Evolutionary conservation across 2,888 invertebrate genomes (phyloP).

Genomic region (Chrysodeixis includens): DNA sequence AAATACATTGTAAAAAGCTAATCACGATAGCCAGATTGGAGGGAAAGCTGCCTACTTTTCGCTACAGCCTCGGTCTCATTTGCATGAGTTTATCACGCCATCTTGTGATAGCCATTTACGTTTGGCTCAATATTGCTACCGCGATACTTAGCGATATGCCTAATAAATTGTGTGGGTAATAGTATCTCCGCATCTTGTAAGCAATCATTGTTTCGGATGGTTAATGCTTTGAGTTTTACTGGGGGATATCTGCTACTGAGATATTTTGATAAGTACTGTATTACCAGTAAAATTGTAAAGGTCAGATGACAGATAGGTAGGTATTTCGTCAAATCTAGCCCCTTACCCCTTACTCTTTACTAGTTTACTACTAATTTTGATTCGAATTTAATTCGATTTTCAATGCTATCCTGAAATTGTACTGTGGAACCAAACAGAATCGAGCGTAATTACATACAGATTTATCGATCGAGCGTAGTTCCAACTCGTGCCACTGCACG

Average conservation of each 20-base stretch:
- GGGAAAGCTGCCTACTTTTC: conserved; percentile 37
- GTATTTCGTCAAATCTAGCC: too few species aligned
- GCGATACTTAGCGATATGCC: conserved; percentile 32
- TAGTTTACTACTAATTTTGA: too few species aligned
- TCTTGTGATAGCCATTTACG: conserved; percentile 42
- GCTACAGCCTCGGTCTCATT: conserved; percentile 27
- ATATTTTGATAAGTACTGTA: background rate
- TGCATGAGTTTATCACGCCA: conserved; percentile 13
- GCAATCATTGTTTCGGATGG: background rate
- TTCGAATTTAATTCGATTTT: too few species aligned
- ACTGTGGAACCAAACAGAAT: too few species aligned
- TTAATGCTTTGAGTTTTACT: background rate
- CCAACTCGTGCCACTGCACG: too few species aligned
- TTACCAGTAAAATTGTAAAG: too few species aligned
- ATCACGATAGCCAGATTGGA: conserved; percentile 23
- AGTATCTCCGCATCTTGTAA: conserved; percentile 19
- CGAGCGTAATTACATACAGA: too few species aligned
- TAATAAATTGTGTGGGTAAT: conserved; percentile 13
- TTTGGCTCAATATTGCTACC: conserved; percentile 35
- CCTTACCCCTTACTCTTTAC: too few species aligned
- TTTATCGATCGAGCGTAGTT: too few species aligned
- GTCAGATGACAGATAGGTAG: too few species aligned
- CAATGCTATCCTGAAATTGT: too few species aligned
- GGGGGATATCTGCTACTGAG: background rate
- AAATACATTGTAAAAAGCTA: conserved; percentile 35